Base-by-base conservation (phyloP, 2,797 vertebrate species). In the Pogonophryne albipinna region DNA sequence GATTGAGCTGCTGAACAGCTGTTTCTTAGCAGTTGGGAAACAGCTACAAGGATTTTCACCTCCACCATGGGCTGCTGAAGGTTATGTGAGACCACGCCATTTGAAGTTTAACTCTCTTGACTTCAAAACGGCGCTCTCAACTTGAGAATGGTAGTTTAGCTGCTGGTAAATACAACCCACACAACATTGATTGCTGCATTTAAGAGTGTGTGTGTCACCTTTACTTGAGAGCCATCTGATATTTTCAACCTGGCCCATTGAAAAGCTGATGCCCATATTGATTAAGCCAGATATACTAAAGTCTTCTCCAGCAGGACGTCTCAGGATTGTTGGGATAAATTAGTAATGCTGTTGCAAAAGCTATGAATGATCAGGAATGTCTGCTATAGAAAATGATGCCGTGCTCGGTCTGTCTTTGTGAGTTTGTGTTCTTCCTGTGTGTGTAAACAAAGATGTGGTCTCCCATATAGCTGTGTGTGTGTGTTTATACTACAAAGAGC, bases 371-470 rank as follows among this genome's bases (percentile, higher is more conserved):
- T 78, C 66, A 60, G 52, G 50, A 79, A 56, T 70, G 46, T 63
- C n/a, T 77, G 65, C 62, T 53, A 7, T 9, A 58, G 52, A 19
- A 55, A 76, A 64, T 6, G 19, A 71, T 50, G 34, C 16, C 50
- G 20, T 61, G 27, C 50, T 52, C 17, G 4, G 47, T 75, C 55
- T 13, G 10, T 77, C 66, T 83, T 79, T 75, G 71, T 61, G 51
- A 74, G 63, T 68, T 78, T 70, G n/a, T 68, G 47, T 69, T 75
- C 78, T 66, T 81, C 47, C 14, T 63, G 42, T 79, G 68, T 83
- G 79, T 79, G 71, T 80, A 76, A 83, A 87, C 71, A 85, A 51
- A 76, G 64, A 52, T 84, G 85, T 85, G 44, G 67, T 80, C 79
- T 78, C 80, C 72, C 70, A 72, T 83, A 70, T 76, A 71, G 50